A percentile compares a stretch with the other conserved stretches of the same genome.
Evolutionary conservation across 2,113 vertebrate genomes (phyloP).

Genomic region (Perognathus longimembris): DNA sequence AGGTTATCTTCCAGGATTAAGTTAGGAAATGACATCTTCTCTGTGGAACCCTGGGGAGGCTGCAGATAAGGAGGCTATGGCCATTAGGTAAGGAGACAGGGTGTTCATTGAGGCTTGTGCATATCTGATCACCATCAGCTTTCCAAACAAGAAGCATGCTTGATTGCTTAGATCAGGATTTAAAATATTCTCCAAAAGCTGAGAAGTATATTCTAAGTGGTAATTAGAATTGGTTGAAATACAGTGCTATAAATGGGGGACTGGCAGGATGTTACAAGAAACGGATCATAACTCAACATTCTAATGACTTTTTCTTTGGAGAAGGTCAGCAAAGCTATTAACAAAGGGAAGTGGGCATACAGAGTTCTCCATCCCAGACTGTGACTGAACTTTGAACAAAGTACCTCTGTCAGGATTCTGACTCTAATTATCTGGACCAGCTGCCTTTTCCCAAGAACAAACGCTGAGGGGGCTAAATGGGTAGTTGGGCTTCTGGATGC

Average conservation of each 20-base stretch:
- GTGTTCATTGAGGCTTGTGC: slow-evolving; percentile 49
- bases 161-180: slow-evolving; percentile 73
- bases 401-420: slow-evolving; percentile 59
- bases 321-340: slow-evolving; percentile 83
- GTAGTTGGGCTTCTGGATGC: neutral
- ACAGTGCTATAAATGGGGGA: slow-evolving; percentile 80
- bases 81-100: slow-evolving; percentile 40
- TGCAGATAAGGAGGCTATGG: slow-evolving; percentile 39
- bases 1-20: slow-evolving; percentile 70
- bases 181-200: slow-evolving; percentile 79
- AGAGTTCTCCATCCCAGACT: slow-evolving; percentile 67
- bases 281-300: slow-evolving; percentile 82
- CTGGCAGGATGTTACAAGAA: slow-evolving; percentile 75
- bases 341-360: slow-evolving; percentile 70
- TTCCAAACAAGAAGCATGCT: slow-evolving; percentile 62
- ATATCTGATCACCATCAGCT: slow-evolving; percentile 53
- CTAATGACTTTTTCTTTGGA: slow-evolving; percentile 80
- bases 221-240: slow-evolving; percentile 80
- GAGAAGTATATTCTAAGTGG: slow-evolving; percentile 76
- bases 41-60: slow-evolving; percentile 45
- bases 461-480: slow-evolving; percentile 51
- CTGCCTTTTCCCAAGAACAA: slow-evolving; percentile 49
- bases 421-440: slow-evolving; percentile 65
- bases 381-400: slow-evolving; percentile 79
- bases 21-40: slow-evolving; percentile 53